Evolutionary conservation across 2,888 invertebrate species (phyloP).

Genomic region (Myopa tessellatipennis): DNA sequence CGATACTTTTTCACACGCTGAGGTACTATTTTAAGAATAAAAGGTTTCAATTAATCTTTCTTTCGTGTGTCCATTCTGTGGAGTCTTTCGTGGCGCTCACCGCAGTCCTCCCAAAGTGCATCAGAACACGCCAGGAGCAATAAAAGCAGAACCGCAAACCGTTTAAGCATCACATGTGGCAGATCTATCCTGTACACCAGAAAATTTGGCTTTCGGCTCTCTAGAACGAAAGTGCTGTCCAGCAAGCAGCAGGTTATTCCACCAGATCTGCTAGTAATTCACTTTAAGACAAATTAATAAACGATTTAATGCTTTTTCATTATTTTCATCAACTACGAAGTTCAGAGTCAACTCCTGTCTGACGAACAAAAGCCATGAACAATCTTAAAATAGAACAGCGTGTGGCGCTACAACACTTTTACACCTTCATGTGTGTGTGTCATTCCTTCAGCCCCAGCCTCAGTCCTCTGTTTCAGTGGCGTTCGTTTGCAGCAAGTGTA

Average conservation of each 20-base stretch:
- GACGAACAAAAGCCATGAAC: background rate
- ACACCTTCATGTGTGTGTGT: background rate
- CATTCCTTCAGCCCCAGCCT: slow-evolving; percentile 15
- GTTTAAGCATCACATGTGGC: too few species aligned
- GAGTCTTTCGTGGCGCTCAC: too few species aligned
- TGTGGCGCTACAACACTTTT: slow-evolving; percentile 16
- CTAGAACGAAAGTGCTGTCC: too few species aligned
- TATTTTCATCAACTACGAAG: background rate
- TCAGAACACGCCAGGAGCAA: too few species aligned
- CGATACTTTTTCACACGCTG: too few species aligned
- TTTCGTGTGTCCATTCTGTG: too few species aligned
- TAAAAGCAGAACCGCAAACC: too few species aligned
- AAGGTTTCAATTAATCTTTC: background rate
- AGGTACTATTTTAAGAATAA: background rate
- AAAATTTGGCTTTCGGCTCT: too few species aligned
- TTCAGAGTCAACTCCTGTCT: background rate
- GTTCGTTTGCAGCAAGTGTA: background rate
- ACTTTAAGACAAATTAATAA: background rate
- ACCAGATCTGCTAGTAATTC: too few species aligned
- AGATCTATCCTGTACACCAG: too few species aligned
- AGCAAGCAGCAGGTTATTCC: too few species aligned
- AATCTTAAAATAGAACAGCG: background rate
- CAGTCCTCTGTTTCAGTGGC: background rate
- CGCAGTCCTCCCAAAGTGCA: too few species aligned
- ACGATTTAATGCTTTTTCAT: background rate